Evolutionary conservation across 2,113 vertebrate species (phyloP).

Genomic region (Trinectes maculatus): DNA sequence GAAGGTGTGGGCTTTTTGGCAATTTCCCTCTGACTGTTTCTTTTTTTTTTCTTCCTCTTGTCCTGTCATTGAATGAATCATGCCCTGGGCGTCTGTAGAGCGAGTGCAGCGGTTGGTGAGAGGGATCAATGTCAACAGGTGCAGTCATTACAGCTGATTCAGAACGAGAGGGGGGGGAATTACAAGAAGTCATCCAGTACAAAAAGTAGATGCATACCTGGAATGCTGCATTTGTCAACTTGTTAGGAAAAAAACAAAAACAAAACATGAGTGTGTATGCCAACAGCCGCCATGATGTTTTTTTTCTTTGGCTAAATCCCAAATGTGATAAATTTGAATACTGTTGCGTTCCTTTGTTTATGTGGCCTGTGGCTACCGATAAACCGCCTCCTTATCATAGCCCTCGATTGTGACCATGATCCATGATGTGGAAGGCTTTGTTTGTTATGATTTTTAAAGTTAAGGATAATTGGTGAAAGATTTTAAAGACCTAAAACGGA

Average conservation of each 20-base stretch:
- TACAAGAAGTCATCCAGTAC: background rate
- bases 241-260: background rate
- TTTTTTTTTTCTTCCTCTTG: background rate
- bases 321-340: background rate
- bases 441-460: no score
- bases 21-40: background rate
- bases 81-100: background rate
- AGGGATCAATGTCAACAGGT: conserved; percentile 3
- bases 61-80: background rate
- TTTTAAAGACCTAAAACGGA: background rate
- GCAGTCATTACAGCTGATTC: conserved; percentile 9
- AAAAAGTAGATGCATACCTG: background rate
- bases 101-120: rapidly evolving
- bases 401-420: no score
- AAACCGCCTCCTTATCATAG: no score
- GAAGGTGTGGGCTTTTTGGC: conserved; percentile 1
- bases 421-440: no score
- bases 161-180: background rate
- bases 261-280: no score
- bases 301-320: background rate
- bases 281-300: no score
- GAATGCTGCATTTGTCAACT: background rate
- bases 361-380: no score
- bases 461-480: no score
- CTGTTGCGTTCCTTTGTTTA: no score